Evolutionary conservation across 2,888 invertebrate species (phyloP).

Genomic region (Leucoptera coffeella): DNA sequence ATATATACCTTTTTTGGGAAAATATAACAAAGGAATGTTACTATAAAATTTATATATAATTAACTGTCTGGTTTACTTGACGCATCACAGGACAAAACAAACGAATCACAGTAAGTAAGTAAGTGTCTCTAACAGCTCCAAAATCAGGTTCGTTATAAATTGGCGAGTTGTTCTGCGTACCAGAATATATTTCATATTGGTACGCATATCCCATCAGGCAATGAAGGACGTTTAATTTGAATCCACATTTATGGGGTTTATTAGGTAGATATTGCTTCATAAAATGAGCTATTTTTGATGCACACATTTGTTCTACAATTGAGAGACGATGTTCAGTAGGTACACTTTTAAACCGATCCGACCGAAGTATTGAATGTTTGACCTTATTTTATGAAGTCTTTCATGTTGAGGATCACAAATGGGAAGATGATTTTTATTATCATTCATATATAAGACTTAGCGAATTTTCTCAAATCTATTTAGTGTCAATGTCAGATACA

Average conservation of each 20-base stretch:
- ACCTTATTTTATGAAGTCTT: neutral
- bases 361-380: neutral
- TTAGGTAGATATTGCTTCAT: conserved; percentile 3
- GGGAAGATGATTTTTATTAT: conserved; percentile 7
- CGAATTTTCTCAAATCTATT: conserved; percentile 12
- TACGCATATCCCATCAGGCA: conserved; percentile 4
- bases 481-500: conserved; percentile 4
- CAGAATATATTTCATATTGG: conserved; percentile 5
- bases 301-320: conserved; percentile 6
- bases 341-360: neutral
- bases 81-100: neutral
- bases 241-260: conserved; percentile 4
- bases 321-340: neutral
- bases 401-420: neutral
- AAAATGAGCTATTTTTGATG: conserved; percentile 5
- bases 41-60: conserved; percentile 3
- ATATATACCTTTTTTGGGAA: conserved; percentile 1
- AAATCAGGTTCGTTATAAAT: conserved; percentile 1
- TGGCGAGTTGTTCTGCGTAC: neutral
- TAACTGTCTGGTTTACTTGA: conserved; percentile 1
- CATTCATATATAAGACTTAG: conserved; percentile 10
- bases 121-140: neutral
- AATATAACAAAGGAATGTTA: neutral
- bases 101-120: conserved; percentile 1
- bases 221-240: neutral